Conservation (phyloP, 1,140 invertebrate genomes). For the Apis mellifera region DNA sequence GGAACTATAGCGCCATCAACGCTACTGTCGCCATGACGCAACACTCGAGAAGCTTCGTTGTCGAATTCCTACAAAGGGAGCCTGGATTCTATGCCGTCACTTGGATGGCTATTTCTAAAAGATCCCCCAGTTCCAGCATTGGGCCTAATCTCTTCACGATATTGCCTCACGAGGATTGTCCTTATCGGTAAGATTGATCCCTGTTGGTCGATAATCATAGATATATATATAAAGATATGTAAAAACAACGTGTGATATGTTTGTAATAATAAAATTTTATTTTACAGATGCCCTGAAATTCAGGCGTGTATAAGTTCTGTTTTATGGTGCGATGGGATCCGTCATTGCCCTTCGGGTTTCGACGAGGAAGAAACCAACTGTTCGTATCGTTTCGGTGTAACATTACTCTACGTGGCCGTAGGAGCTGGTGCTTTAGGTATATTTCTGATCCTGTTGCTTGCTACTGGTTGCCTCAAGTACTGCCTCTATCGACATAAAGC, state of each 20-base stretch:
- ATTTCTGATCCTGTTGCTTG: conserved; percentile 82
- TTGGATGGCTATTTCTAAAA: conserved; percentile 90
- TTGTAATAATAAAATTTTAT: no score
- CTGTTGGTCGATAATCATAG: no score
- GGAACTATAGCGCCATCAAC: conserved; percentile 81
- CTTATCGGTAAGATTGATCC: conserved; percentile 84
- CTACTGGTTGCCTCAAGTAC: conserved; percentile 85
- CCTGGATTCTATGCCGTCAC: conserved; percentile 87
- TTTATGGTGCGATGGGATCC: conserved; percentile 88
- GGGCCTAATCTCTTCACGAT: conserved; percentile 82
- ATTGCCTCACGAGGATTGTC: conserved; percentile 85
- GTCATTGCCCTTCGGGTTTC: conserved; percentile 88
- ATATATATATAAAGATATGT: fast-evolving
- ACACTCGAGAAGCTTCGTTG: conserved; percentile 86
- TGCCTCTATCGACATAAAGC: conserved; percentile 83
- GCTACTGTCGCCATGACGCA: conserved; percentile 78
- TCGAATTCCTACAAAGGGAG: conserved; percentile 87
- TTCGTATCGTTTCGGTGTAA: conserved; percentile 86
- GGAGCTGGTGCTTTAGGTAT: conserved; percentile 83
- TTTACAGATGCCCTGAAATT: conserved; percentile 85
- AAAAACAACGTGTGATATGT: background rate
- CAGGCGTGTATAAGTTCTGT: conserved; percentile 88
- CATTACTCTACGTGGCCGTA: conserved; percentile 85
- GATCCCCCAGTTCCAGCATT: conserved; percentile 78
- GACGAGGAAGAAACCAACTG: conserved; percentile 88